These are phyloP conservation scores for Chrysolina oricalcia DNA, from an alignment of 2,888 invertebrate genomes.

Conservation along the genomic window DNA sequence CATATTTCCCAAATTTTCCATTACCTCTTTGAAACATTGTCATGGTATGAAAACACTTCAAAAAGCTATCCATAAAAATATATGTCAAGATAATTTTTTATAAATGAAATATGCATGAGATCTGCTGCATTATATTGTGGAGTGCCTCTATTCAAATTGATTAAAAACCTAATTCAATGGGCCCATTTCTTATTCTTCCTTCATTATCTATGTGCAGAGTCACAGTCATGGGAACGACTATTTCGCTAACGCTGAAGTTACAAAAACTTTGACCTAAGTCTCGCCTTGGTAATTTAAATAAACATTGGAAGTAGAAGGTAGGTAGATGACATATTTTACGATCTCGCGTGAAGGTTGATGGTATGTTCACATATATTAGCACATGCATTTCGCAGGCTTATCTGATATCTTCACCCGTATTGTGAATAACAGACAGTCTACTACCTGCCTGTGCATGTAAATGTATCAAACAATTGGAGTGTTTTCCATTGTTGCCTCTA, in stretches of 20 bases:
- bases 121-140: not conserved
- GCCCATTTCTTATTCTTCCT: not conserved
- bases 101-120: not conserved
- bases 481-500: not conserved
- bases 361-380: not conserved
- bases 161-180: not conserved
- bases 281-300: constrained; percentile 31
- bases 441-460: not conserved
- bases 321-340: constrained; percentile 35
- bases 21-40: too few species aligned
- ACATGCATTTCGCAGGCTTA: not conserved
- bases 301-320: constrained; percentile 30
- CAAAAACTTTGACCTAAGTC: constrained; percentile 41
- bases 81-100: not conserved
- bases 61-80: too few species aligned
- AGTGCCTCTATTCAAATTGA: not conserved
- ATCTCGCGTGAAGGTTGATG: not conserved
- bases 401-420: not conserved
- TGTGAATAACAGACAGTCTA: not conserved
- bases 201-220: not conserved
- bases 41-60: too few species aligned
- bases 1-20: too few species aligned
- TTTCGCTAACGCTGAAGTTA: constrained; percentile 4
- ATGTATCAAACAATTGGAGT: not conserved
- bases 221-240: constrained; percentile 34